phyloP scores from a whole-genome alignment of 2,113 vertebrate species.

The Oenanthe melanoleuca region DNA sequence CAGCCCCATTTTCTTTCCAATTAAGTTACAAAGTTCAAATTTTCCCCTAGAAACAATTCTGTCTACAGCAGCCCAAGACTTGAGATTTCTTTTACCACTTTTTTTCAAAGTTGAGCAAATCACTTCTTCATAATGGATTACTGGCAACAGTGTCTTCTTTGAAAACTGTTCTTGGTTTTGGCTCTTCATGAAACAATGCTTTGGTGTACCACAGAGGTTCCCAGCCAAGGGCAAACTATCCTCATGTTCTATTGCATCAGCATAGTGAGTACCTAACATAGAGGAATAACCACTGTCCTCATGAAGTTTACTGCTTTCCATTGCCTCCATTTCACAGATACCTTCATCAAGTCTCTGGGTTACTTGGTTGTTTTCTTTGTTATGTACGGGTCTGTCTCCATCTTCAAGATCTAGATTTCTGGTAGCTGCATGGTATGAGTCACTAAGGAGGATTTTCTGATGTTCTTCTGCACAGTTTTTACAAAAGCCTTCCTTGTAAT shows the following conservation, averaged over 20 bases:
- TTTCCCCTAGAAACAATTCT: constrained; percentile 73
- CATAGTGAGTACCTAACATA: constrained; percentile 55
- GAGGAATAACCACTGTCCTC: constrained; percentile 83
- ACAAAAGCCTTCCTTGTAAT: constrained; percentile 37
- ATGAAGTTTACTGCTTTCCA: constrained; percentile 45
- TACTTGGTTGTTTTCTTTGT: constrained; percentile 77
- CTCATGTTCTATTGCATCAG: constrained; percentile 54
- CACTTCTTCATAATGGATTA: constrained; percentile 81
- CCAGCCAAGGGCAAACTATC: constrained; percentile 64
- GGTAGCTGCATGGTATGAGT: constrained; percentile 14
- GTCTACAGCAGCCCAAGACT: constrained; percentile 78
- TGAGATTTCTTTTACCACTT: constrained; percentile 77
- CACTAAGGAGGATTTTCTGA: constrained; percentile 13
- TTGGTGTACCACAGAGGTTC: constrained; percentile 57
- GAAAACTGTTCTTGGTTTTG: constrained; percentile 44
- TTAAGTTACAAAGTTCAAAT: constrained; percentile 81
- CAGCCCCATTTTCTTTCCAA: constrained; percentile 89
- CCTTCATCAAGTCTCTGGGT: constrained; percentile 4
- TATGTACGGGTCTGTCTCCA: constrained; percentile 63
- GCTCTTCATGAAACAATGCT: constrained; percentile 18
- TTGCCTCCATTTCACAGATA: constrained; percentile 48
- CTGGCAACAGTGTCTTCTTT: constrained; percentile 78
- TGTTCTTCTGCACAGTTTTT: constrained; percentile 61
- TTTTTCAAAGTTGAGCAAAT: constrained; percentile 86
- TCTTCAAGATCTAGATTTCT: constrained; percentile 30